These are phyloP conservation scores for Pristiophorus japonicus DNA, from an alignment of 2,113 vertebrate genomes.

Conservation along the genomic window DNA sequence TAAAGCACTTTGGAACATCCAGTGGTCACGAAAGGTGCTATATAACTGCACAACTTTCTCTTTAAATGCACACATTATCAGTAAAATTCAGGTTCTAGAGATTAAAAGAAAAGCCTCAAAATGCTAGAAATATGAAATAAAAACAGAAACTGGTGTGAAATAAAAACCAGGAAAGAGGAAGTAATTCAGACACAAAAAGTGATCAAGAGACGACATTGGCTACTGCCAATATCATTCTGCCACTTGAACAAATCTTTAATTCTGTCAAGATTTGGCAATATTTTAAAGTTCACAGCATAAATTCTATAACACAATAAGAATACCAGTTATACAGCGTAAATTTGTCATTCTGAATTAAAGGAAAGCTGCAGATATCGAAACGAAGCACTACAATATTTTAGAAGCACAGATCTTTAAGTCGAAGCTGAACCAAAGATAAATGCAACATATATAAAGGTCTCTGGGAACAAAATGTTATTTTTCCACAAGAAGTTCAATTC, in stretches of 20 bases:
- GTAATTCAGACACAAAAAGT: not conserved
- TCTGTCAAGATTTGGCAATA: not conserved
- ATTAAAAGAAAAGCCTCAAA: not conserved
- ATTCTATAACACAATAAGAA: not conserved
- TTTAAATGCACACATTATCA: not conserved
- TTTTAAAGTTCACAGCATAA: not conserved
- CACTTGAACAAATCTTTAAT: not conserved
- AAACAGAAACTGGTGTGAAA: not conserved
- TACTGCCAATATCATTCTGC: not conserved
- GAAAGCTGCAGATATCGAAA: not conserved
- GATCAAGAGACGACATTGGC: not conserved
- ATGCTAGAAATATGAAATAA: not conserved
- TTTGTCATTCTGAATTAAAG: not conserved
- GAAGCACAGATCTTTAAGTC: not conserved
- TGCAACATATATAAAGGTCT: not conserved
- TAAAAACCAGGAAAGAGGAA: not conserved
- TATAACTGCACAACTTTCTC: no score
- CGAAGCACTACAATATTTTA: not conserved
- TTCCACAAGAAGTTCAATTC: not conserved
- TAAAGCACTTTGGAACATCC: no score
- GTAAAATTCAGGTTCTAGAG: not conserved
- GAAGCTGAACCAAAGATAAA: not conserved
- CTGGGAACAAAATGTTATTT: not conserved
- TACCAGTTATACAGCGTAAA: not conserved
- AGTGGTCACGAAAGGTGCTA: no score